These are phyloP conservation scores for Cantharis rustica DNA, from an alignment of 2,888 invertebrate genomes.

Conservation along the genomic window DNA sequence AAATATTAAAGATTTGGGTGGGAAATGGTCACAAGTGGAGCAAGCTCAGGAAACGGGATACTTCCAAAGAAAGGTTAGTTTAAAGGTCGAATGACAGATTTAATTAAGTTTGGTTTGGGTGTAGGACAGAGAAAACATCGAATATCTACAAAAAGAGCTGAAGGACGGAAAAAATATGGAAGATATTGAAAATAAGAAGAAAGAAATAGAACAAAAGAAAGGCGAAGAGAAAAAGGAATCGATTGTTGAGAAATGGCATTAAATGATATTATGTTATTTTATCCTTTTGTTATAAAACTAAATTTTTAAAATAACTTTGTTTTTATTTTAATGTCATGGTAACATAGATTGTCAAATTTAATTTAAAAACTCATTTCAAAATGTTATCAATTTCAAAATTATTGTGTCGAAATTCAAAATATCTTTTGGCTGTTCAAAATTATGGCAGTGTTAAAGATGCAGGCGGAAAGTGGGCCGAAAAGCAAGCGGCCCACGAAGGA, in stretches of 20 bases:
- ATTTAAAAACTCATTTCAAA: background rate
- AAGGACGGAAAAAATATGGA: constrained; percentile 2
- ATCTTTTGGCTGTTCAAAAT: background rate
- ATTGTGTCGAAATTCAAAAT: background rate
- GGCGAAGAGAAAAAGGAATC: background rate
- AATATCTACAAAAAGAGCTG: constrained; percentile 5
- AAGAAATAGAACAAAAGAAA: background rate
- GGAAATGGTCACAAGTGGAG: background rate
- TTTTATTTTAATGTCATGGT: background rate
- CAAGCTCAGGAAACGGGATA: background rate
- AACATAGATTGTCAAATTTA: background rate
- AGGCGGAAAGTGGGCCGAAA: constrained; percentile 26
- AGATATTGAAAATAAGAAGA: background rate
- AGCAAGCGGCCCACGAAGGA: constrained; percentile 30
- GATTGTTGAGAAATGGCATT: background rate
- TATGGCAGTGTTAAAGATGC: background rate
- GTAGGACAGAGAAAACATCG: background rate
- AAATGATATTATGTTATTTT: too few relatives aligned
- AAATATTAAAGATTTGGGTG: background rate
- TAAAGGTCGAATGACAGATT: background rate
- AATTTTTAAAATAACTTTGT: background rate
- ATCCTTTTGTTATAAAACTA: background rate
- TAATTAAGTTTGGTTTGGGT: background rate
- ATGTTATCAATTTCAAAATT: background rate
- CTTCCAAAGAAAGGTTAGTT: background rate